Evolutionary conservation across 2,113 vertebrate genomes (phyloP).

Genomic region (Saguinus imperator): DNA sequence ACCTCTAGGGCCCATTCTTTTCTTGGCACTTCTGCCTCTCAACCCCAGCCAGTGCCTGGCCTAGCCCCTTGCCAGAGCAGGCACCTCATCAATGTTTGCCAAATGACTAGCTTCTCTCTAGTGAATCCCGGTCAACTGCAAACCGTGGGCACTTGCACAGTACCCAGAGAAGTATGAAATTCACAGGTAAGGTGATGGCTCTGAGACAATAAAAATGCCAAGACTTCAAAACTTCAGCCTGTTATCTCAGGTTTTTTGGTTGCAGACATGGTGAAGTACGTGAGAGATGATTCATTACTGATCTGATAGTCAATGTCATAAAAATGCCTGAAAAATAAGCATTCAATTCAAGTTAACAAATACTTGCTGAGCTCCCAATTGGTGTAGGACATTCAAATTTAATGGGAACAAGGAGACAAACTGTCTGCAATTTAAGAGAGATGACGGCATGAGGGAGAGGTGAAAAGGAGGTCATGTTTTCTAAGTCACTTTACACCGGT

Average conservation of each 20-base stretch:
- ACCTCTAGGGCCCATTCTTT: neutral
- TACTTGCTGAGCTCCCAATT: constrained; percentile 13
- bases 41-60: neutral
- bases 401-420: constrained; percentile 24
- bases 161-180: neutral
- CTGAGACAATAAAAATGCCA: neutral
- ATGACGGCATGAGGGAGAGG: neutral
- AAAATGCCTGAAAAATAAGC: constrained; percentile 38
- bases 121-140: neutral
- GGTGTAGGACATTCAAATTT: neutral
- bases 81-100: neutral
- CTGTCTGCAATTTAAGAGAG: neutral
- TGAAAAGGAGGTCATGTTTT: constrained; percentile 39
- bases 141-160: neutral
- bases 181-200: neutral
- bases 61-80: neutral
- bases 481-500: neutral
- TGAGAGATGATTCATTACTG: neutral
- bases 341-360: constrained; percentile 41
- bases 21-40: neutral
- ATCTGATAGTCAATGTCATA: constrained; percentile 16
- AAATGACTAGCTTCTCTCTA: neutral
- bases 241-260: neutral
- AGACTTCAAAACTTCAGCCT: neutral
- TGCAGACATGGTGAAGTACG: neutral